phyloP scores from a whole-genome alignment of 2,797 vertebrate genomes.

The Pipistrellus pygmaeus region DNA sequence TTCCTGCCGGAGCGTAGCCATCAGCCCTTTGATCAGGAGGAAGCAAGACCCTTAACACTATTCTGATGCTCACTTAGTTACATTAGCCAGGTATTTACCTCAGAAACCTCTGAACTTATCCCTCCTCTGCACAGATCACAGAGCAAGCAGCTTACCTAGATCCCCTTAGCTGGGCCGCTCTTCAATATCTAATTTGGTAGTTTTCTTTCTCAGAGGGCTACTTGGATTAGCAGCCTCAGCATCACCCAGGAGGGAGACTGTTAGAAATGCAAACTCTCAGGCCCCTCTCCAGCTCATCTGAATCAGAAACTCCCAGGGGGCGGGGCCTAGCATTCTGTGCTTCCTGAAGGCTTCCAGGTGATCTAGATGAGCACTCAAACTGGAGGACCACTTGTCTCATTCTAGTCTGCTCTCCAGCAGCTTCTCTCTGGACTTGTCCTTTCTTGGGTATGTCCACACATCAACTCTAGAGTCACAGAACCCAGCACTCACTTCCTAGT shows the following conservation, averaged over 20 bases:
- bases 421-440: background rate
- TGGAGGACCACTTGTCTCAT: background rate
- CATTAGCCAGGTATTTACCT: background rate
- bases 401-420: background rate
- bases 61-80: background rate
- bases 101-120: background rate
- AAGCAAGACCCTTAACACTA: constrained; percentile 53
- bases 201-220: background rate
- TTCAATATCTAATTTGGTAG: background rate
- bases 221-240: background rate
- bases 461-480: background rate
- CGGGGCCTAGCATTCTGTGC: background rate
- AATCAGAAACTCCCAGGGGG: background rate
- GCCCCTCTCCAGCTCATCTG: background rate
- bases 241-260: background rate
- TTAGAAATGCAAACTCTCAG: background rate
- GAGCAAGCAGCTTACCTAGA: background rate
- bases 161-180: background rate
- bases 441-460: background rate
- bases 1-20: background rate
- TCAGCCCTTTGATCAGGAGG: background rate
- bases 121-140: constrained; percentile 28
- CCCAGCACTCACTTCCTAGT: background rate
- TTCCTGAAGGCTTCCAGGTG: background rate
- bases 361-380: background rate